Evolutionary conservation across 2,797 vertebrate genomes (phyloP), one percentile per base, ranked within the genome.

Genomic region (Siniperca undulata): DNA sequence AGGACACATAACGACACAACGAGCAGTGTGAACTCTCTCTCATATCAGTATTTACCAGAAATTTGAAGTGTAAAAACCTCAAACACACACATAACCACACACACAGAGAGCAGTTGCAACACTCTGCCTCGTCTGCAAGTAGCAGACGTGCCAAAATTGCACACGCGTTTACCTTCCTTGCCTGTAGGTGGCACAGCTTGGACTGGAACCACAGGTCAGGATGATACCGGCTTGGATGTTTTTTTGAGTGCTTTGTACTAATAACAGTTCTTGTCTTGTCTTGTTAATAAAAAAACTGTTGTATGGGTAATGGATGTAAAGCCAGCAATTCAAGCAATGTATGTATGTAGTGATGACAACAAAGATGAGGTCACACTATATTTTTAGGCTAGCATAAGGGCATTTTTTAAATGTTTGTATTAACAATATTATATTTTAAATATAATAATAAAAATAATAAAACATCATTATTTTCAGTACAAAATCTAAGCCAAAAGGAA

Each of bases 401-500:
- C 38, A 30, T 55, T 60, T 20, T 66, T 20, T 16, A 7, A 60
- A 42, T 42, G 20, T 42, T 66, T 58, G 69, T 20, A 17, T 20
- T 16, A 67, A 74, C 7, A 81, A 70, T 48, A 14, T 7, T 2
- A 12, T 3, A 22, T 24, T 36, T 70, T 56, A 24, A 14, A 75
- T 44, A 17, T 22, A 17, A 42, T 22, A 17, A 42, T 14, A 17
- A 38, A 38, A 38, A 42, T 1, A 61, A 68, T 5, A 62, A 52
- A 20, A 56, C 58, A 71, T 38, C 44, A 62, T 74, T 65, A 64
- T 58, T 77, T 67, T 48, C 19, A 46, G 55, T 36, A 40, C 12
- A 77, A 86, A 59, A 69, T 14, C 22, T n/a, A 34, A 42, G 59
- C 24, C n/a, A 70, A 30, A 69, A 50, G 42, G 17, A 66, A 80